Percentiles rank a stretch among this genome's conserved stretches.
Conservation (phyloP, 2,797 vertebrate genomes). For the Leucoraja ocellata region DNA sequence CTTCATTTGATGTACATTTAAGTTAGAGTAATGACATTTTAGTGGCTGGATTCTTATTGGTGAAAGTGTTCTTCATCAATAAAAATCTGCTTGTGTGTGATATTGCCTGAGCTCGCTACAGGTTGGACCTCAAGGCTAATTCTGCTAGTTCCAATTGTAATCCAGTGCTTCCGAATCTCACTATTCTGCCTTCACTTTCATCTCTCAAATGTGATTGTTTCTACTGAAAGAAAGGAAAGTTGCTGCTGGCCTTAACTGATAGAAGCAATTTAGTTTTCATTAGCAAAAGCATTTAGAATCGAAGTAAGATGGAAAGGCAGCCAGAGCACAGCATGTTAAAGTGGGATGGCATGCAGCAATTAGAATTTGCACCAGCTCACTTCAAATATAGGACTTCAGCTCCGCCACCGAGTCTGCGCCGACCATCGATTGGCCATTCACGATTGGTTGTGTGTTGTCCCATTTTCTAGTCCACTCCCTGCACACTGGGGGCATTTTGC, state of each 20-base stretch:
- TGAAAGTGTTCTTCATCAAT: background rate
- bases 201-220: background rate
- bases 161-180: background rate
- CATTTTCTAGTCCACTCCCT: too few species aligned
- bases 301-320: background rate
- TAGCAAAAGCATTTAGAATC: slow-evolving; percentile 19
- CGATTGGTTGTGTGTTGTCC: too few species aligned
- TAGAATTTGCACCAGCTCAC: background rate
- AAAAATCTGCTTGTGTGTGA: background rate
- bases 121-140: background rate
- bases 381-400: background rate
- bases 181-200: background rate
- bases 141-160: background rate
- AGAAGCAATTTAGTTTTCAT: slow-evolving; percentile 15
- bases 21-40: background rate
- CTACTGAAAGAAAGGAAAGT: background rate
- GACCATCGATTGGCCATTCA: too few species aligned
- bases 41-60: background rate
- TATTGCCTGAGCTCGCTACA: background rate
- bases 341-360: background rate
- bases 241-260: slow-evolving; percentile 5
- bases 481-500: too few species aligned
- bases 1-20: background rate
- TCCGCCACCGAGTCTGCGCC: background rate
- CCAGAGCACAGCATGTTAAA: background rate